Conservation (phyloP, 2,797 vertebrate species). For the Neosilurus hyrtlii region DNA sequence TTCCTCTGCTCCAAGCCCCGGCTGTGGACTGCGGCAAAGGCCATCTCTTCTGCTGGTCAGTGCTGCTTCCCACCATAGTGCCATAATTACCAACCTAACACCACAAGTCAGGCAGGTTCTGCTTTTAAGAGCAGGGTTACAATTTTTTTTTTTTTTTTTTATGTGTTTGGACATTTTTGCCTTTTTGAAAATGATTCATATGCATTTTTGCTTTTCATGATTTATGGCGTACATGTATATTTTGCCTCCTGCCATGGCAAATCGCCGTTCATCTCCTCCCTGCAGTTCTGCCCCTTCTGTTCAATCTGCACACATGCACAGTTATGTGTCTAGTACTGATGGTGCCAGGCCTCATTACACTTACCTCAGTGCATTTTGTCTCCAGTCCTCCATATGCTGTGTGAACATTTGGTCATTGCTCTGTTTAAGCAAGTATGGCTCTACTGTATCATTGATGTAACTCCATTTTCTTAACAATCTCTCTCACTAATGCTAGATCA, state of each 20-base stretch:
- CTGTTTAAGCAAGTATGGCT: neutral
- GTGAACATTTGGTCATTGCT: slow-evolving; percentile 10
- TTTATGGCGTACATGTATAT: neutral
- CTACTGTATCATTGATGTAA: neutral
- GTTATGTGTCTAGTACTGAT: slow-evolving; percentile 24
- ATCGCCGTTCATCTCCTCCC: slow-evolving; percentile 31
- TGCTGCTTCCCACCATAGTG: slow-evolving; percentile 36
- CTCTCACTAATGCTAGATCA: neutral
- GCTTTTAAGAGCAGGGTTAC: neutral
- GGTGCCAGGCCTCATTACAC: slow-evolving; percentile 45
- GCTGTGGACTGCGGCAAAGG: slow-evolving; percentile 98
- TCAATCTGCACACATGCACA: slow-evolving; percentile 39
- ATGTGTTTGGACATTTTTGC: neutral
- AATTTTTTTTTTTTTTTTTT: neutral
- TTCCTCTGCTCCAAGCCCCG: slow-evolving; percentile 88
- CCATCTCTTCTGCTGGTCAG: slow-evolving; percentile 97
- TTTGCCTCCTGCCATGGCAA: slow-evolving; percentile 24
- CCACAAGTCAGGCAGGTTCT: neutral
- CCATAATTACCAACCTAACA: neutral
- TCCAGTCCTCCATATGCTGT: slow-evolving; percentile 15
- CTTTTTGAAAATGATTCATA: neutral
- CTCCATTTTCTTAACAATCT: neutral
- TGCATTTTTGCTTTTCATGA: neutral
- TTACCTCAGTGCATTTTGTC: slow-evolving; percentile 32
- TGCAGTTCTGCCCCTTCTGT: slow-evolving; percentile 49